Conservation (phyloP, 2,797 vertebrate species). For the Acipenser ruthenus region DNA sequence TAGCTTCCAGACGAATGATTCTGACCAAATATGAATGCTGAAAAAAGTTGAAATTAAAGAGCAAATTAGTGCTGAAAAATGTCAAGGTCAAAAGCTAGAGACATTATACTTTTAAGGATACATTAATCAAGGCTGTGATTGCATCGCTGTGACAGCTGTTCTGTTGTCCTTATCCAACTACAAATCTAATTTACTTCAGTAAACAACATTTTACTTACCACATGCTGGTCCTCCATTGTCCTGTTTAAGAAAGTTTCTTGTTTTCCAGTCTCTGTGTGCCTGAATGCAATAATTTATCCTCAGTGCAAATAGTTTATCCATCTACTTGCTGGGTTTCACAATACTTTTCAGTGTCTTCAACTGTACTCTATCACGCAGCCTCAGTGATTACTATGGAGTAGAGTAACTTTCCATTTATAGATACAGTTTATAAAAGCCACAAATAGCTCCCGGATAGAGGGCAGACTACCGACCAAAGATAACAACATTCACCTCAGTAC, state of each 20-base stretch:
- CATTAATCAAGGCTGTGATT: constrained; percentile 6
- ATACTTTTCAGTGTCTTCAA: constrained; percentile 47
- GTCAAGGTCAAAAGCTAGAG: constrained; percentile 26
- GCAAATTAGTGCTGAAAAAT: constrained; percentile 1
- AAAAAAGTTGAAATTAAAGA: too few relatives aligned
- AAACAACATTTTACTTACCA: constrained; percentile 61
- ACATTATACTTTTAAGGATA: constrained; percentile 18
- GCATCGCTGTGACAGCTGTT: constrained; percentile 9
- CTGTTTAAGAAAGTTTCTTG: constrained; percentile 40
- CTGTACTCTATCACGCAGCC: constrained; percentile 55
- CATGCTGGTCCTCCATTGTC: constrained; percentile 45
- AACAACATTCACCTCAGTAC: constrained; percentile 47
- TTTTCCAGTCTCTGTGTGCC: too few relatives aligned
- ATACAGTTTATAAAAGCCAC: constrained; percentile 57
- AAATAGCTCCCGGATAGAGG: constrained; percentile 76
- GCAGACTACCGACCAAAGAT: constrained; percentile 60
- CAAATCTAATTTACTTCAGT: constrained; percentile 18
- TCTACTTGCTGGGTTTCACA: constrained; percentile 44
- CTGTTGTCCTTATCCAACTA: constrained; percentile 19
- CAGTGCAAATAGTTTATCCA: constrained; percentile 39
- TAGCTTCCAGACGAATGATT: too few relatives aligned
- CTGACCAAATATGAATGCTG: too few relatives aligned
- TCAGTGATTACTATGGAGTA: constrained; percentile 54
- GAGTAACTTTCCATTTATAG: constrained; percentile 87
- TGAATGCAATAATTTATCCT: too few relatives aligned